These are phyloP conservation scores for Neolamprologus cancellatus DNA, from an alignment of 2,113 vertebrate species.

Conservation along the genomic window DNA sequence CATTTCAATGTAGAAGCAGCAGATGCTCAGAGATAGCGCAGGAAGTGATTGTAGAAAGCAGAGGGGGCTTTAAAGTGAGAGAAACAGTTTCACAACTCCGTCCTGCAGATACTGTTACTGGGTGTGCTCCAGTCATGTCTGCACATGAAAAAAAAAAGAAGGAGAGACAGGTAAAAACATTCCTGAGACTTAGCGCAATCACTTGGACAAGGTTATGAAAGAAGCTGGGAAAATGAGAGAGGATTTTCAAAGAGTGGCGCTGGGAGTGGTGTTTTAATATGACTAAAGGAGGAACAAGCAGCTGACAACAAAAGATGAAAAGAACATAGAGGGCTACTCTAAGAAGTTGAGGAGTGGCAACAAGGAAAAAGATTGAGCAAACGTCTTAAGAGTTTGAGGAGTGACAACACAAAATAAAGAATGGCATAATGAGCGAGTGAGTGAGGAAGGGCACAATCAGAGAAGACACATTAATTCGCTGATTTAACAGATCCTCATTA, in stretches of 20 bases:
- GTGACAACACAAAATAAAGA: slow-evolving; percentile 40
- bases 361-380: not conserved
- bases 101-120: slow-evolving; percentile 16
- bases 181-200: slow-evolving; percentile 40
- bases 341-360: slow-evolving; percentile 23
- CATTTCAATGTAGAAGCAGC: not conserved
- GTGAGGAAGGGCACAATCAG: not conserved
- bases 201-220: slow-evolving; percentile 31
- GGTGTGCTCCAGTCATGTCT: slow-evolving; percentile 48
- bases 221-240: slow-evolving; percentile 10
- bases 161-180: slow-evolving; percentile 12
- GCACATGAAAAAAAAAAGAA: slow-evolving; percentile 20
- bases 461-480: slow-evolving; percentile 33
- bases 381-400: not conserved
- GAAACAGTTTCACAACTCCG: slow-evolving; percentile 38
- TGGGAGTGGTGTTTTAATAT: slow-evolving; percentile 37
- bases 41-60: not conserved
- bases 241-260: slow-evolving; percentile 26
- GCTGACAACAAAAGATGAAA: slow-evolving; percentile 28
- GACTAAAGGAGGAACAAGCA: slow-evolving; percentile 44
- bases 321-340: not conserved
- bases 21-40: not conserved
- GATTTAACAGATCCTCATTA: slow-evolving; percentile 51
- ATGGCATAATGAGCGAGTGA: slow-evolving; percentile 18
- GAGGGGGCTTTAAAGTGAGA: not conserved